Evolutionary conservation across 2,888 invertebrate species (phyloP).

Genomic region (Lypha dubia): DNA sequence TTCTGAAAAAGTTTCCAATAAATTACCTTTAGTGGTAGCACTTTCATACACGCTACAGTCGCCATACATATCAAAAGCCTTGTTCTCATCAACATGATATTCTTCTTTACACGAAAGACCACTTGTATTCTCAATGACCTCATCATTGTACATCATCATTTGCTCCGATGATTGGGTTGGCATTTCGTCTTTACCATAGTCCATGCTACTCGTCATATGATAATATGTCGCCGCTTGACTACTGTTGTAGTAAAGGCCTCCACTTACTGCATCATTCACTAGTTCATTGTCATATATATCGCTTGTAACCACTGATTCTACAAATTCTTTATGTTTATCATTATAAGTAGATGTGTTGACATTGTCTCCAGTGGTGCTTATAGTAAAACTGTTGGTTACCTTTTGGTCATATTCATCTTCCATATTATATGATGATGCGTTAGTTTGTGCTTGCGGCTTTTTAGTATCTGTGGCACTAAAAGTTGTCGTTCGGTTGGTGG

Average conservation of each 20-base stretch:
- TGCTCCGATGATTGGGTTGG: neutral
- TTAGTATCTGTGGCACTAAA: slow-evolving; percentile 23
- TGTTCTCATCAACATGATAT: slow-evolving; percentile 36
- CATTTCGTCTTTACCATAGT: slow-evolving; percentile 56
- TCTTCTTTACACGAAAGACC: neutral
- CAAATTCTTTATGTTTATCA: slow-evolving; percentile 6
- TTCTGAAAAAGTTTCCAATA: slow-evolving; percentile 10
- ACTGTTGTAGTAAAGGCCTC: slow-evolving; percentile 42
- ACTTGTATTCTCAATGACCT: neutral
- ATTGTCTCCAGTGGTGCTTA: neutral
- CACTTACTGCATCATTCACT: neutral
- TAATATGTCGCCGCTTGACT: slow-evolving; percentile 50
- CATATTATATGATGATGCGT: neutral
- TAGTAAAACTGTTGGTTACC: neutral
- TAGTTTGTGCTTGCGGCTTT: neutral
- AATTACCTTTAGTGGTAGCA: slow-evolving; percentile 51
- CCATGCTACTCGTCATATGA: slow-evolving; percentile 65
- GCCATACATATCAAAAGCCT: slow-evolving; percentile 49
- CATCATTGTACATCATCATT: slow-evolving; percentile 30
- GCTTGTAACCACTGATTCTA: neutral
- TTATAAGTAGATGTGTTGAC: slow-evolving; percentile 15
- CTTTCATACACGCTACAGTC: slow-evolving; percentile 75
- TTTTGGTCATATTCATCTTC: slow-evolving; percentile 6
- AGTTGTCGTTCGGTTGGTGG: slow-evolving; percentile 54
- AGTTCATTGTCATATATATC: neutral